phyloP scores from a whole-genome alignment of 2,113 vertebrate species.

The Daphoenositta chrysoptera region DNA sequence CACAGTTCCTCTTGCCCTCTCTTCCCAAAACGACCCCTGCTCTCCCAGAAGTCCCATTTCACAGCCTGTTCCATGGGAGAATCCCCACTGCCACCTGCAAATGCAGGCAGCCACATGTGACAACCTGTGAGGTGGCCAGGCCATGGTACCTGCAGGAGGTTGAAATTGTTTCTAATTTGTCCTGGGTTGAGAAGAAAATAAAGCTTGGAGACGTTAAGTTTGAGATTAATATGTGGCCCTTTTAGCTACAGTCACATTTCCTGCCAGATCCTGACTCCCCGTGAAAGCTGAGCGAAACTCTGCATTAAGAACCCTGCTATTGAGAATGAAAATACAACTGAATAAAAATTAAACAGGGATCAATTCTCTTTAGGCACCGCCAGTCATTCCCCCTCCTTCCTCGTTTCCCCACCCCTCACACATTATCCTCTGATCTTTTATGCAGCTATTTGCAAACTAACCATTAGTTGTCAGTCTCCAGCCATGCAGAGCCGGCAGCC shows the following conservation, averaged over 20 bases:
- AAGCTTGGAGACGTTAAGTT: neutral
- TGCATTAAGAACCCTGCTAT: neutral
- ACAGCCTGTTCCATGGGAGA: neutral
- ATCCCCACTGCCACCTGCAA: neutral
- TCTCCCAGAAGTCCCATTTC: neutral
- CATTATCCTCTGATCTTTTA: conserved; percentile 12
- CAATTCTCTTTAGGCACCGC: neutral
- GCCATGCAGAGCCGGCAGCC: neutral
- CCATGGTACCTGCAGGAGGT: neutral
- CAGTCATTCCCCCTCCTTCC: neutral
- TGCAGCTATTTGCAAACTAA: conserved; percentile 62
- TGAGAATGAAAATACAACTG: neutral
- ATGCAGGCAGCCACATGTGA: neutral
- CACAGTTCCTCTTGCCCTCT: neutral
- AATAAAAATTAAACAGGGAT: neutral
- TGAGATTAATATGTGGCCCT: neutral
- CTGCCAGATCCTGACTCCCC: neutral
- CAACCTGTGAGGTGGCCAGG: neutral
- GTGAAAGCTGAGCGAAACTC: fast-evolving
- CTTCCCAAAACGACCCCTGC: neutral
- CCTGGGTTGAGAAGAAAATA: neutral
- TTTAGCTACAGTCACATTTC: neutral
- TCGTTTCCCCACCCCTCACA: neutral
- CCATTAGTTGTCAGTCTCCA: conserved; percentile 63
- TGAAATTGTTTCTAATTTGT: neutral